phyloP scores from a whole-genome alignment of 2,113 vertebrate species.

The Pipra filicauda region DNA sequence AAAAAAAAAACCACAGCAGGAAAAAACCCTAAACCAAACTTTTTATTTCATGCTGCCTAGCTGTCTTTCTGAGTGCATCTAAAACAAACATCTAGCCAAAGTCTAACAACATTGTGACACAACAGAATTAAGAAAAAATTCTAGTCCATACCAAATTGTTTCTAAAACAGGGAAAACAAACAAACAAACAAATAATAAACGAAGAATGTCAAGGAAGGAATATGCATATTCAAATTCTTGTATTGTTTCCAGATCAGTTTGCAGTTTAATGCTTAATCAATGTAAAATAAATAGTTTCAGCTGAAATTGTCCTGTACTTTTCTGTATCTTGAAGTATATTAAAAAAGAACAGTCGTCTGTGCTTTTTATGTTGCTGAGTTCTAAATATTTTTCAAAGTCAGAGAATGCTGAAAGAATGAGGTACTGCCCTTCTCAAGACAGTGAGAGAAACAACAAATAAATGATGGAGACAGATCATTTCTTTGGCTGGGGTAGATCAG shows the following conservation, averaged over 20 bases:
- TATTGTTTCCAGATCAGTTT: not conserved
- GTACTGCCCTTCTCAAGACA: not conserved
- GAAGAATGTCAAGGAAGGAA: not conserved
- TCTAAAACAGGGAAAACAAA: not conserved
- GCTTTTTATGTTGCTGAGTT: not conserved
- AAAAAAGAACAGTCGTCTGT: not conserved
- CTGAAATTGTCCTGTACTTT: not conserved
- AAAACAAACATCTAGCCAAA: not conserved
- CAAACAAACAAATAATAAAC: not conserved
- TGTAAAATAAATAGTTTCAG: not conserved
- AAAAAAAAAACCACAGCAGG: not conserved
- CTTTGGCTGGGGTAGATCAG: not conserved
- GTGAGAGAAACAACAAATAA: not conserved
- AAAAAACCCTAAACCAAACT: not conserved
- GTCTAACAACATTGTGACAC: not conserved
- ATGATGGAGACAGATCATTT: not conserved
- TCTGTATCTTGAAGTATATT: not conserved
- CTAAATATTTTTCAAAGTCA: not conserved
- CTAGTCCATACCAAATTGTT: not conserved
- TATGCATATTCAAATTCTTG: not conserved
- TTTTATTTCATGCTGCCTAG: not conserved
- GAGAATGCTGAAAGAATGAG: not conserved
- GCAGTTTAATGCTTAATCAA: not conserved
- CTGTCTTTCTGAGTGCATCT: not conserved
- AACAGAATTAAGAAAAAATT: not conserved